These are phyloP conservation scores for Epirrita christyi DNA, from an alignment of 2,888 invertebrate species.

Conservation along the genomic window DNA sequence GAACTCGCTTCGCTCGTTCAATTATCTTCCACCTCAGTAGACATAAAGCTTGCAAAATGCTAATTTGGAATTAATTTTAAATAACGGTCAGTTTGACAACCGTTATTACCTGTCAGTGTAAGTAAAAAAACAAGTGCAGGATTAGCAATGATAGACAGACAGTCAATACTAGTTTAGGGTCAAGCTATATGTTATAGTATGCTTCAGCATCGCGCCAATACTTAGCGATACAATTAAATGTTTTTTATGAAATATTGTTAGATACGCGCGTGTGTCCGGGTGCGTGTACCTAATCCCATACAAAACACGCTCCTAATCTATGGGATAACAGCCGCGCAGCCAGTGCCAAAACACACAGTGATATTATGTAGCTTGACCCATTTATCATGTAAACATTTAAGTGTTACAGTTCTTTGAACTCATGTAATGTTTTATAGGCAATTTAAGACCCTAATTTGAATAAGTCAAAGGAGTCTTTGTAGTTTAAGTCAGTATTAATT, in stretches of 20 bases:
- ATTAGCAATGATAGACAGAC: constrained; percentile 31
- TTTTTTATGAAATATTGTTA: too few relatives aligned
- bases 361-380: too few relatives aligned
- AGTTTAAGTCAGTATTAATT: not conserved
- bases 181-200: not conserved
- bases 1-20: too few relatives aligned
- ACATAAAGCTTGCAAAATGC: constrained; percentile 13
- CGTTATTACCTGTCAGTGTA: constrained; percentile 46
- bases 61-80: constrained; percentile 22
- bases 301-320: too few relatives aligned
- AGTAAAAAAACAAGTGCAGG: constrained; percentile 35
- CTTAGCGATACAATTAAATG: too few relatives aligned
- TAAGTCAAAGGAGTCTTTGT: constrained; percentile 9
- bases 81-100: constrained; percentile 42
- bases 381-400: constrained; percentile 16
- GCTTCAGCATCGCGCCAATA: too few relatives aligned
- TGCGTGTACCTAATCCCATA: too few relatives aligned
- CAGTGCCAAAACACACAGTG: too few relatives aligned
- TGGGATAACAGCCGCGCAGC: too few relatives aligned
- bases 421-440: constrained; percentile 6
- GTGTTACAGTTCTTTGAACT: constrained; percentile 38
- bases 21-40: constrained; percentile 3
- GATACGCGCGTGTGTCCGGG: too few relatives aligned
- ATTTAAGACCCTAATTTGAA: constrained; percentile 20
- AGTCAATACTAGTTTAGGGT: constrained; percentile 21